A percentile compares a stretch with the other conserved stretches of the same genome.
phyloP scores from a whole-genome alignment of 2,113 vertebrate genomes.

The Megalops atlanticus region DNA sequence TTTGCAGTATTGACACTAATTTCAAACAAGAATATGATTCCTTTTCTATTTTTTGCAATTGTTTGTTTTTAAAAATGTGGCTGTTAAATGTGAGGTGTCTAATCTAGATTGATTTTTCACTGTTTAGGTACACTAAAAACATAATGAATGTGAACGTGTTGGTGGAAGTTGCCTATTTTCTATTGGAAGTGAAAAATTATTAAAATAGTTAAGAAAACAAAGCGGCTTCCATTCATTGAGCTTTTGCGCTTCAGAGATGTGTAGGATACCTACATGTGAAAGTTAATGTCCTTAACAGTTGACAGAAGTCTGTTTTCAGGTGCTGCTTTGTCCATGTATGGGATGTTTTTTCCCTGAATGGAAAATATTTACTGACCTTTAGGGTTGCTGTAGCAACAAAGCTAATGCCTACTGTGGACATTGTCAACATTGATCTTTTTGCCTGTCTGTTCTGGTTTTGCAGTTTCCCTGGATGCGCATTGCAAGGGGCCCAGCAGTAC shows the following conservation, averaged over 20 bases:
- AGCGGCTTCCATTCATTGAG: no score
- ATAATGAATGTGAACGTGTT: neutral
- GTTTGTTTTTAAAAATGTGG: no score
- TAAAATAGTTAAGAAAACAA: no score
- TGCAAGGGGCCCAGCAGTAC: slow-evolving; percentile 1
- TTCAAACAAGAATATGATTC: no score
- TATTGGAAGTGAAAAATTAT: neutral
- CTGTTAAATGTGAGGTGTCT: neutral
- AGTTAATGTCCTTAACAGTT: neutral
- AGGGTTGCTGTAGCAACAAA: neutral
- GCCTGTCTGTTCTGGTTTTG: neutral
- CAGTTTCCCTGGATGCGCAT: neutral
- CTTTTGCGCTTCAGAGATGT: neutral
- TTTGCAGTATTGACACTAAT: no score
- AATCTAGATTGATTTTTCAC: neutral
- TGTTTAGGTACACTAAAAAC: neutral
- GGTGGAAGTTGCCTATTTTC: neutral
- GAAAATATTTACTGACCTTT: neutral
- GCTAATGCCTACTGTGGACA: neutral
- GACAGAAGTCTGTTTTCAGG: no score
- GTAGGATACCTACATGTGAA: neutral
- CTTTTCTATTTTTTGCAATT: no score
- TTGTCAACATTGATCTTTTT: neutral
- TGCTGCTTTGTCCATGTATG: neutral
- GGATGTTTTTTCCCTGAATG: neutral